These are phyloP conservation scores for Drosophila paramelanica DNA, from an alignment of 2,888 invertebrate genomes.

Conservation along the genomic window DNA sequence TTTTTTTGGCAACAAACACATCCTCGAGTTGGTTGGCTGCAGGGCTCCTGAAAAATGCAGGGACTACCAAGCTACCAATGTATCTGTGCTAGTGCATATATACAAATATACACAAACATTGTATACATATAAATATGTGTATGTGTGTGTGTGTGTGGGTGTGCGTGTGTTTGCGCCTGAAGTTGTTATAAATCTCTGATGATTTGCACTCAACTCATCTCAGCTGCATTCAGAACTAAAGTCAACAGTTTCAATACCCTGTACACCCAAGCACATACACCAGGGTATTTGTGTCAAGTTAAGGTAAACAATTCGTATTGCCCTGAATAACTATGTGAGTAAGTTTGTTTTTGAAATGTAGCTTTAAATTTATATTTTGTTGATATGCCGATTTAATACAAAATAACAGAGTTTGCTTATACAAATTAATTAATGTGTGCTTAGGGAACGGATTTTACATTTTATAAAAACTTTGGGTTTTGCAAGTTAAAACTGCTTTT, in stretches of 20 bases:
- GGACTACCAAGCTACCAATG: conserved; percentile 24
- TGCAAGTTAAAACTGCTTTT: too few relatives aligned
- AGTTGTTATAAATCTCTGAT: conserved; percentile 70
- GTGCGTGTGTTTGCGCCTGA: conserved; percentile 25
- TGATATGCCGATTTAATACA: background rate
- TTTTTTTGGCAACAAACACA: conserved; percentile 49
- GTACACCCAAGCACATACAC: background rate
- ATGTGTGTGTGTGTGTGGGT: conserved; percentile 11
- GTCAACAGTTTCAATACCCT: conserved; percentile 41
- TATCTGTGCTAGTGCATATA: conserved; percentile 7
- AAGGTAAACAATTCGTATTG: background rate
- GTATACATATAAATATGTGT: background rate
- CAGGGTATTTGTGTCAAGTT: background rate
- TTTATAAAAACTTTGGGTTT: too few relatives aligned
- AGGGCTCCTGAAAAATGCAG: conserved; percentile 61
- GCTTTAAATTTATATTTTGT: too few relatives aligned
- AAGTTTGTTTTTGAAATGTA: background rate
- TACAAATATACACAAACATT: background rate
- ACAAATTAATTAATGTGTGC: too few relatives aligned
- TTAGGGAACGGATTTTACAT: too few relatives aligned
- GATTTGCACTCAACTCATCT: conserved; percentile 57
- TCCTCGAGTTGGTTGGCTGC: conserved; percentile 30
- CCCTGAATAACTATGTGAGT: background rate
- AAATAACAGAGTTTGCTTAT: too few relatives aligned
- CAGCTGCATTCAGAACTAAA: conserved; percentile 46